Conservation (phyloP, 1,140 invertebrate genomes). For the Papilio dardanus region DNA sequence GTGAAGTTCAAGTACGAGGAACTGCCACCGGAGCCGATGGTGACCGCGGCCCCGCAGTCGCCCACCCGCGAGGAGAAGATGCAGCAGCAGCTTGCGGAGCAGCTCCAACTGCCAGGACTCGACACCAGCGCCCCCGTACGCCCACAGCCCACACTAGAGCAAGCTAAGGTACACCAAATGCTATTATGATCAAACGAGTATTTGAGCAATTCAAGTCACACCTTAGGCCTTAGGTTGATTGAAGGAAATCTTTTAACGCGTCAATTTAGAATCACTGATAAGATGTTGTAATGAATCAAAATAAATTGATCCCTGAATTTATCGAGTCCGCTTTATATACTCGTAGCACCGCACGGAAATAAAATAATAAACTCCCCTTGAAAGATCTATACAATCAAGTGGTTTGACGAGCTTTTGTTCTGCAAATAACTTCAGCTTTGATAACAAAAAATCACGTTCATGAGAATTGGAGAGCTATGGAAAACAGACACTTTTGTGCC, state of each 20-base stretch:
- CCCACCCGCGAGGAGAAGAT: conserved; percentile 87
- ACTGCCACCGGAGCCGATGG: conserved; percentile 43
- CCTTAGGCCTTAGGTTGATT: background rate
- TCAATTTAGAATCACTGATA: background rate
- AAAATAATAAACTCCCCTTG: background rate
- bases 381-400: background rate
- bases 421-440: background rate
- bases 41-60: conserved; percentile 64
- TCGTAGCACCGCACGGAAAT: background rate
- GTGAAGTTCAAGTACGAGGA: conserved; percentile 91
- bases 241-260: background rate
- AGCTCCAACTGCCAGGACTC: conserved; percentile 88
- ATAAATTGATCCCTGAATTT: background rate
- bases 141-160: conserved; percentile 61
- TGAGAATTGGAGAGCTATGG: background rate
- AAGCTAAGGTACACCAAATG: conserved; percentile 58
- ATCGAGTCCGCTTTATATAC: background rate
- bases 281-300: background rate
- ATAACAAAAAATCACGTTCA: conserved; percentile 84
- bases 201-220: background rate
- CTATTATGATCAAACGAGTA: background rate
- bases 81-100: conserved; percentile 88
- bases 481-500: background rate
- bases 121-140: conserved; percentile 84
- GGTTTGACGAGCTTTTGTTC: background rate